Evolutionary conservation across 2,888 invertebrate species (phyloP).

Genomic region (Epirrita christyi): DNA sequence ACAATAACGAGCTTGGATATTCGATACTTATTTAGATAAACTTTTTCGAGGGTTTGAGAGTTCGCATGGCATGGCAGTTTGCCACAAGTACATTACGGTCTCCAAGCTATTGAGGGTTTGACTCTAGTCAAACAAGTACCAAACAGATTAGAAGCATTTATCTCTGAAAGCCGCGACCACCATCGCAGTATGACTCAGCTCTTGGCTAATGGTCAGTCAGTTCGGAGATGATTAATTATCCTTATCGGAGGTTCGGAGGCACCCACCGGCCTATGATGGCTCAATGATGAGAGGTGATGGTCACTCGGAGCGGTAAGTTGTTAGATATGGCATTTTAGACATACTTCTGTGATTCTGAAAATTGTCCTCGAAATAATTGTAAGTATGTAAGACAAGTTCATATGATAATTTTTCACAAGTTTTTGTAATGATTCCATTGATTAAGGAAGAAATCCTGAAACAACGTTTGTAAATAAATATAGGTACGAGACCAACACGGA

Average conservation of each 20-base stretch:
- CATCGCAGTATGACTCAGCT: conserved; percentile 71
- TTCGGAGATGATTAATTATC: conserved; percentile 74
- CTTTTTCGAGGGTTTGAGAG: no score
- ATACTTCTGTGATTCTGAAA: not conserved
- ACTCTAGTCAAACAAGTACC: conserved; percentile 21
- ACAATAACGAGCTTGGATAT: no score
- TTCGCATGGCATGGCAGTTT: no score
- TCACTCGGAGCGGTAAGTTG: conserved; percentile 31
- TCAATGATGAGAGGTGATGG: conserved; percentile 72
- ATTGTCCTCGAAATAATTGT: no score
- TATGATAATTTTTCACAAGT: no score
- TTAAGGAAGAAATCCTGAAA: no score
- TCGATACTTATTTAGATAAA: no score
- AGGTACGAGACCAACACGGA: not conserved
- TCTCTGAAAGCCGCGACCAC: conserved; percentile 56
- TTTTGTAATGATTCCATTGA: no score
- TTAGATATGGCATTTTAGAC: conserved; percentile 34
- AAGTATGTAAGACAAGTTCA: no score
- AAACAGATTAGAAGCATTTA: conserved; percentile 50
- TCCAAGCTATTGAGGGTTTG: not conserved
- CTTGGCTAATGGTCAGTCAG: conserved; percentile 75
- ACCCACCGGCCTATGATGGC: conserved; percentile 64
- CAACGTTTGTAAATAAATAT: no score
- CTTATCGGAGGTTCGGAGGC: conserved; percentile 63
- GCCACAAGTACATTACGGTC: no score